Evolutionary conservation across 2,797 vertebrate genomes (phyloP).

Genomic region (Tenualosa thibaudeaui): DNA sequence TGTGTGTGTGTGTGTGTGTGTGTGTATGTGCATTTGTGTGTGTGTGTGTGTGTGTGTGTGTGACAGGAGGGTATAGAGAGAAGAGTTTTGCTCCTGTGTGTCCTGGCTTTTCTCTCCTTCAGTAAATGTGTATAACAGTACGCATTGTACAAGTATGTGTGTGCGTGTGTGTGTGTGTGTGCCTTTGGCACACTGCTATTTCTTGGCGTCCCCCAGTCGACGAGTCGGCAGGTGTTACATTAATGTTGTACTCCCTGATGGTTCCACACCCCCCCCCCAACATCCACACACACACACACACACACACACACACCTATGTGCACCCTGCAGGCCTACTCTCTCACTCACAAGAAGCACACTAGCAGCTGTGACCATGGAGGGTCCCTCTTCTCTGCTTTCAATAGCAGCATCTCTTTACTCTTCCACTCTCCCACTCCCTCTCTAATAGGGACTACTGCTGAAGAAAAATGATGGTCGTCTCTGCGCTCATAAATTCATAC

Average conservation of each 20-base stretch:
- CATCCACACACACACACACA: background rate
- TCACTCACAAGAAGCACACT: too few species aligned
- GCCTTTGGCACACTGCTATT: background rate
- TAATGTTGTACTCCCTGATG: background rate
- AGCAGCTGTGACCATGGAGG: too few species aligned
- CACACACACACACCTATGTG: background rate
- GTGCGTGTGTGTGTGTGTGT: background rate
- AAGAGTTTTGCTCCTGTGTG: background rate
- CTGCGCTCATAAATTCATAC: too few species aligned
- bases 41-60: conserved; percentile 27
- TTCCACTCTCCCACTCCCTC: too few species aligned
- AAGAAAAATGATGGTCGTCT: too few species aligned
- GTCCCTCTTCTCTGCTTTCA: too few species aligned
- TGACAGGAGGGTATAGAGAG: too few species aligned
- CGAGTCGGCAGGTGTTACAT: background rate
- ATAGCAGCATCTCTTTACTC: too few species aligned
- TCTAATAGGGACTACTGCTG: too few species aligned
- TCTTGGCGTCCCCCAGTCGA: background rate
- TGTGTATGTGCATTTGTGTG: background rate
- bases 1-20: conserved; percentile 32
- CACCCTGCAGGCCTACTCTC: too few species aligned
- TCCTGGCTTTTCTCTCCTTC: background rate
- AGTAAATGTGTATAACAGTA: too few species aligned
- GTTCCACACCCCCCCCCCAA: background rate
- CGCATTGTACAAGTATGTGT: background rate